Base-by-base conservation (phyloP, 2,797 vertebrate species). In the Galago senegalensis region DNA sequence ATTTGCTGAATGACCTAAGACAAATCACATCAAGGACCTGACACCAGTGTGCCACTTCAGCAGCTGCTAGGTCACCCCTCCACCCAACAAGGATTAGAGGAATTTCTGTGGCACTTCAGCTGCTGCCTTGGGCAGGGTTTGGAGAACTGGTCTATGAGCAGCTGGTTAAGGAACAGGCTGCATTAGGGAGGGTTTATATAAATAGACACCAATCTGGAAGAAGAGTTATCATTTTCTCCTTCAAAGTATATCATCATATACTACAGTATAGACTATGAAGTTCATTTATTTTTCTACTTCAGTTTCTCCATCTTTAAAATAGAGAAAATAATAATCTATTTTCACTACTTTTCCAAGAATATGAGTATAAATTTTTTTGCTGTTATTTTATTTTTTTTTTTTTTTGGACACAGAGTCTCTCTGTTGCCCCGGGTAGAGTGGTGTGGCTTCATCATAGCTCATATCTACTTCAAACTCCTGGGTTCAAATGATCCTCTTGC, bases 41-140 rank as follows among this genome's bases (percentile, higher is more conserved):
- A 61, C 21, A 49, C 70, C 82, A 84, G 25, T 29, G 27, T 53
- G 21, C 58, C 81, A 87, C 63, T 73, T 85, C 77, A 73, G n/a
- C 79, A 93, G 76, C 72, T 94, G 92, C 20, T 65, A 43, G 25
- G 13, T n/a, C 53, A 91, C 67, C n/a, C 49, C 27, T 58, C 16
- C 27, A 27, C 27, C 87, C 56, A 56, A 79, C 25, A 46, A 73
- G 31, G 76, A 96, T 49, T 27, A 92, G 37, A 81, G 61, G 27
- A 85, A 80, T 93, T 79, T 94, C 77, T 91, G 60, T 4, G 49
- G 87, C 81, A 79, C 29, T 34, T 87, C 93, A 97, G 95, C 89
- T 95, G 96, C 93, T 72, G 67, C 67, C 67, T 53, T 72, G 67
- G 43, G 63, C 27, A 14, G 46, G 25, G 75, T 88, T 72, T 73